Base-by-base conservation (phyloP, 2,888 invertebrate genomes). In the Gisinianus flammeolus region DNA sequence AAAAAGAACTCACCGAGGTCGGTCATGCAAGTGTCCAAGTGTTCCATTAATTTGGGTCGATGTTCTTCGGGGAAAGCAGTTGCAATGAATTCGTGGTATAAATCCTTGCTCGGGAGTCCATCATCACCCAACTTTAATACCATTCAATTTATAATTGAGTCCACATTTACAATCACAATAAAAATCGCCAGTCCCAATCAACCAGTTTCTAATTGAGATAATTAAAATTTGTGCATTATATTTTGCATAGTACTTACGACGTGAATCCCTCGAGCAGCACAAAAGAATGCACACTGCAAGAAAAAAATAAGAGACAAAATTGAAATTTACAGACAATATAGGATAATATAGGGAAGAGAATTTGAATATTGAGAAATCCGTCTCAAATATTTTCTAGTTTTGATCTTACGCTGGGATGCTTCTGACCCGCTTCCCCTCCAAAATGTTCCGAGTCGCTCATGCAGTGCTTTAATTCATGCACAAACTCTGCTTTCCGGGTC, bases 361-460 rank as follows among this genome's bases (percentile, higher is more conserved):
- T 58, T 6, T n/a, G 22, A 44, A 44, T 10, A 10, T 16, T 64
- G 24, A 64, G 26, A 8, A 26, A 12, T 24, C 2, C 26, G 5
- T 64, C 4, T 12, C 5, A 64, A 64, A 64, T 26, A 64, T 4
- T n/a, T n/a, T 28, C 12, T 12, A 58, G 22, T 58, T 22, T 10
- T 10, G 24, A 6, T n/a, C 71, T 56, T 28, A 72, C 72, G 22
- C 33, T 62, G 24, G 73, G 64, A 62, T 73, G 58, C 24, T 73
- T 73, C 64, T 62, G n/a, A 33, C 73, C 73, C 64, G 62, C 73
- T 31, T 73, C 73, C 0, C 64, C 44, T 44, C 73, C 73, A 56
- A 12, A 73, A 35, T 58, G 31, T 31, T 73, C 35, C 1, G 64
- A 30, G 16, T 35, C 62, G 8, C 10, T 19, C 35, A 22, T 35